Conservation (phyloP, 1,140 invertebrate genomes). For the Tetramorium simillimum region DNA sequence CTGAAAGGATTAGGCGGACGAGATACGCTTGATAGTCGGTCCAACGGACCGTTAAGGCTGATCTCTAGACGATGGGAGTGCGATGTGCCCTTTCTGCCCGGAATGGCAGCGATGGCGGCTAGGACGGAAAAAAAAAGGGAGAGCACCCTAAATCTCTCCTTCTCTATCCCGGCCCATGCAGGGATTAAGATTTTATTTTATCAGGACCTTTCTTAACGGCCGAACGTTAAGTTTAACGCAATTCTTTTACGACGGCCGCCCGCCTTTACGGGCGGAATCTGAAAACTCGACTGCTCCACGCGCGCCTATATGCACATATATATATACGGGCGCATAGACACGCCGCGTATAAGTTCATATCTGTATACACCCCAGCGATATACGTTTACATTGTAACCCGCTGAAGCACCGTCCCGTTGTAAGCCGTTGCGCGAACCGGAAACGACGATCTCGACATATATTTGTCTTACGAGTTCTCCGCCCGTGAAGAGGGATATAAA, state of each 20-base stretch:
- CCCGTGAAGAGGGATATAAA: conserved; percentile 66
- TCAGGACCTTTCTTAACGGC: conserved; percentile 74
- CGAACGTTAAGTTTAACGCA: conserved; percentile 79
- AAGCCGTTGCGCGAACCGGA: conserved; percentile 48
- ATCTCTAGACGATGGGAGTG: conserved; percentile 38
- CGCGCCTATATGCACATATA: not conserved
- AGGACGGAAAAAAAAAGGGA: conserved; percentile 48
- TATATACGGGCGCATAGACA: conserved; percentile 36
- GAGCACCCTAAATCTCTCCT: conserved; percentile 78
- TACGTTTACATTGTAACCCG: conserved; percentile 60
- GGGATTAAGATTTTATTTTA: conserved; percentile 83
- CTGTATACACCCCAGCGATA: conserved; percentile 2
- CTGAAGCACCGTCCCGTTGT: conserved; percentile 18
- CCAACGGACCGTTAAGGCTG: conserved; percentile 61
- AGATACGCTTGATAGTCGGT: conserved; percentile 64
- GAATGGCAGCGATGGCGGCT: not conserved
- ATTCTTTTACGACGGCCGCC: conserved; percentile 77
- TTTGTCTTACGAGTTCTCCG: conserved; percentile 67
- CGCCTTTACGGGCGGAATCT: conserved; percentile 75
- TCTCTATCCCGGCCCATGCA: conserved; percentile 25
- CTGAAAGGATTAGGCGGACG: conserved; percentile 47
- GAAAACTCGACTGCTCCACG: conserved; percentile 65
- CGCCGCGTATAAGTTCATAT: conserved; percentile 57
- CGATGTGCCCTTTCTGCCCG: not conserved
- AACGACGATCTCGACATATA: conserved; percentile 63